Evolutionary conservation across 2,797 vertebrate genomes (phyloP), one percentile per base, ranked within the genome.

Genomic region (Oreortyx pictus): DNA sequence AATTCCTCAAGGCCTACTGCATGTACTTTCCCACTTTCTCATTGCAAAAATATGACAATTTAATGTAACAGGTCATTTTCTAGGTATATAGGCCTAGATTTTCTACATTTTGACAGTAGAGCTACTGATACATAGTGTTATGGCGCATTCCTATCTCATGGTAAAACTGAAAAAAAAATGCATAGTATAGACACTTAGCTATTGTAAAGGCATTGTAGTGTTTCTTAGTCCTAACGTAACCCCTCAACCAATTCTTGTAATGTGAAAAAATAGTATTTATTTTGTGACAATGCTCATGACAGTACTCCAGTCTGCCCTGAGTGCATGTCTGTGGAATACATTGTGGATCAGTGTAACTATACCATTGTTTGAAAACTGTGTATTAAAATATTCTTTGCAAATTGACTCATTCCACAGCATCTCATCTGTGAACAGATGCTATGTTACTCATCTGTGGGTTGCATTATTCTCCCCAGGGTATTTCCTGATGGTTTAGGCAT

Each of bases 171-270:
- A 90, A 52, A 52, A 72, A 73, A 52, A 64, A 76, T 67, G 8
- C 7, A 12, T 70, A 1, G 14, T 70, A 27, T 1, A 50, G 33
- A 25, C 14, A 43, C 64, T 68, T 25, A 47, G 23, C 27, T 74
- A 37, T 4, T 12, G 10, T 19, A 66, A 73, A 85, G 37, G 19
- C 66, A 59, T 67, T 79, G 20, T 35, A 39, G 12, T 84, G 4
- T 0, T 56, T 86, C 44, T 87, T n/a, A 49, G 11, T 47, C 0
- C 0, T 22, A 70, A 70, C 31, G 29, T 44, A 56, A 4, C 2
- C 12, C 19, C 17, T 49, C 16, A 56, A 29, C 6, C 9, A 80
- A 4, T 6, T 8, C 16, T 9, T 57, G 44, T 22, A 17, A 3
- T 7, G 47, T 27, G 11, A 84, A 70, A 70, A 4, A 31, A 20